These are phyloP conservation scores for Temnothorax nylanderi DNA, from an alignment of 1,140 invertebrate genomes.

Conservation along the genomic window DNA sequence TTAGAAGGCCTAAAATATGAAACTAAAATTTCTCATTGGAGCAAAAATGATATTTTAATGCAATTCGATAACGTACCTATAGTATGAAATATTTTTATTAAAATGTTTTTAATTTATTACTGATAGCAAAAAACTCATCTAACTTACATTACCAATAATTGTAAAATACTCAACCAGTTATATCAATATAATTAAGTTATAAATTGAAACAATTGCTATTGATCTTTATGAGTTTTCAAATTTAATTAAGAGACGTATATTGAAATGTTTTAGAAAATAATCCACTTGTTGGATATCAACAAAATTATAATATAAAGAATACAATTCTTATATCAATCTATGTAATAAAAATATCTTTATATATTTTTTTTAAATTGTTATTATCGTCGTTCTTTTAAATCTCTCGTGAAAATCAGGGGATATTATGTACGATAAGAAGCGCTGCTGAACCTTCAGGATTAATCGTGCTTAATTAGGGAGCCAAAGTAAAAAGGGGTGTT, in stretches of 20 bases:
- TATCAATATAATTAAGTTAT: not conserved
- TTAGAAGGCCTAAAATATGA: not conserved
- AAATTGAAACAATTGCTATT: constrained; percentile 8
- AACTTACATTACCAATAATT: not conserved
- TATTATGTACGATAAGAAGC: constrained; percentile 28
- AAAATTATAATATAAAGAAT: not conserved
- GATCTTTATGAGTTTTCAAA: not conserved
- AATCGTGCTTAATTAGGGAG: constrained; percentile 66
- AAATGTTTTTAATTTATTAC: not conserved
- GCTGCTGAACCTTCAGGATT: constrained; percentile 17
- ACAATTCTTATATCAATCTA: not conserved
- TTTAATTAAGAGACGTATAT: not conserved
- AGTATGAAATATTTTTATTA: not conserved
- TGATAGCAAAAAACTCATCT: not conserved
- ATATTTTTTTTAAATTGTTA: not conserved
- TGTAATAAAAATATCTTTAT: not conserved
- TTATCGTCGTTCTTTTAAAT: not conserved
- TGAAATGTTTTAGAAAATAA: not conserved
- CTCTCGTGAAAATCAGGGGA: not conserved
- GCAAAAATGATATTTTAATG: not conserved
- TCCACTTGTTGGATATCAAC: not conserved
- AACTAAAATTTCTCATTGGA: not conserved
- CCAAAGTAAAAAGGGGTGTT: not conserved
- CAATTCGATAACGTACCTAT: not conserved
- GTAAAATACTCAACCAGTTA: not conserved